Base-by-base conservation (phyloP, 2,113 vertebrate genomes). In the Petrocephalus microphthalmus region DNA sequence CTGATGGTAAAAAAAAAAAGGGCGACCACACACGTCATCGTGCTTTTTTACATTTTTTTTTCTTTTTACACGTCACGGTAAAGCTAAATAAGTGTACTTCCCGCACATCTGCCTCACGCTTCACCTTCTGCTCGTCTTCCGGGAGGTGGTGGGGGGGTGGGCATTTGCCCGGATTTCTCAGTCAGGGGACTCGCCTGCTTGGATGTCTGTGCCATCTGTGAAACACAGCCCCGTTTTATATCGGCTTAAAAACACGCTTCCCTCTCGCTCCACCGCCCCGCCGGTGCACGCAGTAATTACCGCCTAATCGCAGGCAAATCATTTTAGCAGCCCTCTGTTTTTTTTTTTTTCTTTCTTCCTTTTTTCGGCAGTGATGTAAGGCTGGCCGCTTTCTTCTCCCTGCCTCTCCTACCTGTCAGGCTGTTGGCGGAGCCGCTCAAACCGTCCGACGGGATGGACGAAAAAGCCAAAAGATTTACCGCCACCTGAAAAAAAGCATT, bases 231-330 rank as follows among this genome's bases (percentile, higher is more conserved):
- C 88, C 86, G 91, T 94, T 93, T 95, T 94, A 94, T 94, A 94
- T 94, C 91, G 49, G 42, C 92, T 93, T 94, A 93, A 93, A 93
- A 93, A 94, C 93, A 91, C 88, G 91, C 93, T 94, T 94, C 93
- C 94, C 92, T 93, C 92, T 93, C 94, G 93, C 93, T 93, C 91
- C 92, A 92, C 91, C 91, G 93, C 92, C 92, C 92, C 93, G 91
- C 93, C 93, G 91, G 92, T 91, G 92, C 92, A 90, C 93, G 92
- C 92, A 92, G 90, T 95, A 95, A 95, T 94, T 95, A 94, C 92
- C 91, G 92, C 92, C 94, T 94, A 94, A 94, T 95, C 94, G 91
- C 91, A 91, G 90, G 88, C 89, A 91, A 85, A 89, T 85, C 52
- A 90, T 92, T 92, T 92, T 92, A 87, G 90, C 89, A 83, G 85